Base-by-base conservation (phyloP, 1,140 invertebrate genomes). In the Drosophila setifemur region DNA sequence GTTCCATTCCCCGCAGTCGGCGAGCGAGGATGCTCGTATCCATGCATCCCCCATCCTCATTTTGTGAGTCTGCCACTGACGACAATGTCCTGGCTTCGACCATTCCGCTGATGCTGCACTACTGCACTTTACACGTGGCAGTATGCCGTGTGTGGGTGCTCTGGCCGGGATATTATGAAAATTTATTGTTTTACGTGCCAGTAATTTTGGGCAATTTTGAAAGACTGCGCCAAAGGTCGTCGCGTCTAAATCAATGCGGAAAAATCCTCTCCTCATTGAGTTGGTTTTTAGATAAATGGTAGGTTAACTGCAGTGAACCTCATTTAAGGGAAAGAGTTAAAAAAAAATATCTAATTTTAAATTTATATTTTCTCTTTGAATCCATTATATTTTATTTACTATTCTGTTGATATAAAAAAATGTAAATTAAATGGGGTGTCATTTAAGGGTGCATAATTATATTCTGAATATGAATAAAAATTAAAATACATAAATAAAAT, bases 161-260 rank as follows among this genome's bases (percentile, higher is more conserved):
- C 43, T 18, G 55, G 55, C 69, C 14, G 12, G 19, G 58, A 49
- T 75, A 81, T 83, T 86, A 75, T 70, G 70, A 68, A 72, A 82
- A 82, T 82, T 82, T 82, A 82, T 82, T 82, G 73, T 78, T 82
- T 82, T 82, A 82, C 78, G 73, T 85, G 79, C 60, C 47, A 74
- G 73, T 72, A 70, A 85, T 74, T 85, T 70, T 74, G 33, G 54
- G 63, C 31, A 57, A 50, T 72, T 81, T 68, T 73, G 42, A 60
- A 57, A 29, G 43, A 39, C 61, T 66, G 61, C 61, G 11, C 57
- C 61, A 66, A 40, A 49, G 61, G 42, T 64, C 33, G 25, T 12
- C 8, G 35, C 47, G 14, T 64, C 53, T 39, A 55, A 70, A 70
- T 70, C 67, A 64, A 39, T 48, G 60, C 31, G 14, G n/a, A 25